phyloP scores from a whole-genome alignment of 2,113 vertebrate genomes.

The Sinosuthora webbiana region DNA sequence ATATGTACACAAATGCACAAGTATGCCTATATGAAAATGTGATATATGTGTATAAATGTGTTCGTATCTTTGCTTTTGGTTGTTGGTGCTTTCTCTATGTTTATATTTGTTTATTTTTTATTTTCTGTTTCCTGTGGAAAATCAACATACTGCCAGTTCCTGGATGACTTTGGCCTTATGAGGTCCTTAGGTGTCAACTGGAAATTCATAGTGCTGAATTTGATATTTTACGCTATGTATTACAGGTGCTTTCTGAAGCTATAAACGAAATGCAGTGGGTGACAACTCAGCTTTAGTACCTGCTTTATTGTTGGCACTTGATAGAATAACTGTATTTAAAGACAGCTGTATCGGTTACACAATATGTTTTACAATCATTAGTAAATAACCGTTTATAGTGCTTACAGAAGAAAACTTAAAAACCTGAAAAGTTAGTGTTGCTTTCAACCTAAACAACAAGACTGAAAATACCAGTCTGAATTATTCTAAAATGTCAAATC shows the following conservation, averaged over 20 bases:
- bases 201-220: neutral
- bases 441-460: neutral
- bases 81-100: neutral
- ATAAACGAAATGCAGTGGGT: conserved; percentile 38
- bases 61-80: neutral
- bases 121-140: neutral
- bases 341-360: conserved; percentile 24
- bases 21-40: neutral
- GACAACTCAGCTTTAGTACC: conserved; percentile 40
- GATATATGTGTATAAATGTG: neutral
- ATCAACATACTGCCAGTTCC: neutral
- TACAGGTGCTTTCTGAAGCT: conserved; percentile 33
- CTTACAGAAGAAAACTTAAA: conserved; percentile 3
- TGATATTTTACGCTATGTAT: neutral
- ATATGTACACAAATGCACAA: neutral
- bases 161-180: neutral
- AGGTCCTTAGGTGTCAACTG: conserved; percentile 15
- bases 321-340: conserved; percentile 65
- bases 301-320: conserved; percentile 42
- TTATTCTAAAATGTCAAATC: neutral
- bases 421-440: neutral
- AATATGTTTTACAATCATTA: conserved; percentile 47
- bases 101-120: neutral
- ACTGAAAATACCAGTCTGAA: neutral
- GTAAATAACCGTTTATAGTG: conserved; percentile 43